A percentile compares a stretch with the other conserved stretches of the same genome.
Conservation (phyloP, 2,797 vertebrate genomes). For the Alosa sapidissima region DNA sequence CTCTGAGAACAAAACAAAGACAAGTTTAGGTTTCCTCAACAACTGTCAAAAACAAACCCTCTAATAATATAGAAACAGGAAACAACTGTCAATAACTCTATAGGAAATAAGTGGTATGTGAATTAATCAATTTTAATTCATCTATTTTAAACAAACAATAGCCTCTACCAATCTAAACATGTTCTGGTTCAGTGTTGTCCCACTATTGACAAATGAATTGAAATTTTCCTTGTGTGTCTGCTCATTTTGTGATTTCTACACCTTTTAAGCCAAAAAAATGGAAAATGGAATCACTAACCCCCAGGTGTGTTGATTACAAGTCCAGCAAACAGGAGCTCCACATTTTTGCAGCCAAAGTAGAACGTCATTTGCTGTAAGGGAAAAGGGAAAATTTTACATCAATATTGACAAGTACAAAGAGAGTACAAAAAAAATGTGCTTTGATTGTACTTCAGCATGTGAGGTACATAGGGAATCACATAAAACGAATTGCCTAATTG, state of each 20-base stretch:
- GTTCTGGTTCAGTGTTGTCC: background rate
- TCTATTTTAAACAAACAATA: background rate
- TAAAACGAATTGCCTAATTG: too few relatives aligned
- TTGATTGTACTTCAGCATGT: too few relatives aligned
- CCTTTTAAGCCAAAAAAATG: background rate
- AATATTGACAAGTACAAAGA: background rate
- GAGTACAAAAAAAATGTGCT: too few relatives aligned
- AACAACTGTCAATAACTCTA: background rate
- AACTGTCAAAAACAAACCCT: background rate
- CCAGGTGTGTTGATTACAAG: constrained; percentile 89
- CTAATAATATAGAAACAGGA: background rate
- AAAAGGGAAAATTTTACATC: constrained; percentile 35
- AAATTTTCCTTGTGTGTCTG: background rate
- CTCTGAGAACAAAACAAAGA: constrained; percentile 68
- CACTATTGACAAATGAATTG: background rate
- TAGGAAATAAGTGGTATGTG: background rate
- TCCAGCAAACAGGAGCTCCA: constrained; percentile 87
- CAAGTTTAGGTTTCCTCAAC: background rate
- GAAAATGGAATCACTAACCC: constrained; percentile 72
- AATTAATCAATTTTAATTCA: background rate
- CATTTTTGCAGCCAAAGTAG: constrained; percentile 84
- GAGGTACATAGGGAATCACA: too few relatives aligned
- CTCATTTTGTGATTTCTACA: background rate
- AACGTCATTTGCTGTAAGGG: constrained; percentile 88
- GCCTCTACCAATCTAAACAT: background rate